Evolutionary conservation across 2,113 vertebrate genomes (phyloP).

Genomic region (Girardinichthys multiradiatus): DNA sequence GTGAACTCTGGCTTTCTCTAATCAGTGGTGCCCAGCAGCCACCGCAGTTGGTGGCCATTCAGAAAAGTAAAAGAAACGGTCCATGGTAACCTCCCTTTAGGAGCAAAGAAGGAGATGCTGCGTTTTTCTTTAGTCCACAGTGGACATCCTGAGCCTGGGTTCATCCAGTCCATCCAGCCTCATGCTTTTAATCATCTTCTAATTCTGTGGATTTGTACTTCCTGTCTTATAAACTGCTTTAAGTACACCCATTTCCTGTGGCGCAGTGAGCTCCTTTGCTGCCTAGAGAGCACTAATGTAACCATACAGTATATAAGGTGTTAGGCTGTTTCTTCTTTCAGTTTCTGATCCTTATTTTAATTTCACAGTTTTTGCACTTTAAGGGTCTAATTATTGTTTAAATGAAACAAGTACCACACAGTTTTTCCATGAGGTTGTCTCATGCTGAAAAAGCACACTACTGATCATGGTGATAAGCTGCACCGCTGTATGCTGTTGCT

Average conservation of each 20-base stretch:
- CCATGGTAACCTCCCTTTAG: constrained; percentile 43
- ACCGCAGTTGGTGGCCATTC: constrained; percentile 60
- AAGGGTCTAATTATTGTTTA: background rate
- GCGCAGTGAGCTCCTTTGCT: background rate
- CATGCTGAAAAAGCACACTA: background rate
- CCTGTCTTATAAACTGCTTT: background rate
- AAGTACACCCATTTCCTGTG: background rate
- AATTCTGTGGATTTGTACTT: background rate
- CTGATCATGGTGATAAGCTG: background rate
- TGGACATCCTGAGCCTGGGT: background rate
- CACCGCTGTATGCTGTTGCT: constrained; percentile 7
- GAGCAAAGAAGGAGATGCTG: constrained; percentile 17
- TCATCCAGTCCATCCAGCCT: background rate
- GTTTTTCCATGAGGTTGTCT: background rate
- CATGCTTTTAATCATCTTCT: background rate
- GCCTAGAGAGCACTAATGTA: background rate
- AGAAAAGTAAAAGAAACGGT: constrained; percentile 33
- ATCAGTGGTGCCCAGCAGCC: constrained; percentile 60
- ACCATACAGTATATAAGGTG: background rate
- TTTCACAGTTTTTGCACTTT: background rate
- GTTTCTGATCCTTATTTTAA: background rate
- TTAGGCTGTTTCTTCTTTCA: background rate
- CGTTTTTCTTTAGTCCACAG: constrained; percentile 12
- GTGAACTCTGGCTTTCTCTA: constrained; percentile 59
- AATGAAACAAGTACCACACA: background rate